Conservation (phyloP, 2,888 invertebrate genomes). For the Pyralis farinalis region DNA sequence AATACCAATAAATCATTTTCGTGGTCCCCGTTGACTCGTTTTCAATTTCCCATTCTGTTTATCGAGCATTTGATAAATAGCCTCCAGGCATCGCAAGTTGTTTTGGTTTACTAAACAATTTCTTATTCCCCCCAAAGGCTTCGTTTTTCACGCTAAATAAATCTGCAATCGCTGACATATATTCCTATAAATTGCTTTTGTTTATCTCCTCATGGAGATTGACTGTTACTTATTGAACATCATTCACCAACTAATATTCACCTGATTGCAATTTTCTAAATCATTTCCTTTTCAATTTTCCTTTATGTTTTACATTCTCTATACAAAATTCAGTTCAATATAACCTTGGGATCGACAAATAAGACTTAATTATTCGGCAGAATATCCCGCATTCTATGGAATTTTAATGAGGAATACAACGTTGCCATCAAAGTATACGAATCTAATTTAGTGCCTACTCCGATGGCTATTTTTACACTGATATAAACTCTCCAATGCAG, state of each 20-base stretch:
- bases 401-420: background rate
- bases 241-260: conserved; percentile 31
- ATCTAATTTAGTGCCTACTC: background rate
- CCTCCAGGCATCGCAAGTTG: conserved; percentile 51
- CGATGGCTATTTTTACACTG: background rate
- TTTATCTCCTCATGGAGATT: conserved; percentile 55
- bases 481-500: conserved; percentile 1
- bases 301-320: background rate
- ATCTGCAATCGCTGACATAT: conserved; percentile 62
- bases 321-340: too few species aligned
- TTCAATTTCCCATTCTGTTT: conserved; percentile 79
- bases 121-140: conserved; percentile 47
- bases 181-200: conserved; percentile 64
- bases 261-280: conserved; percentile 9
- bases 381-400: background rate
- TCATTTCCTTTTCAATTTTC: background rate
- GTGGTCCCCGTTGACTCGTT: conserved; percentile 67
- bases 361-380: background rate
- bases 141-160: conserved; percentile 70
- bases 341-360: background rate
- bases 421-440: background rate
- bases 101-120: conserved; percentile 57
- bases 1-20: conserved; percentile 73
- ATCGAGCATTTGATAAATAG: conserved; percentile 78
- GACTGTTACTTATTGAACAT: conserved; percentile 60